Evolutionary conservation across 2,888 invertebrate genomes (phyloP), one percentile per base, ranked within the genome.

Genomic region (Cephus pygmeus): DNA sequence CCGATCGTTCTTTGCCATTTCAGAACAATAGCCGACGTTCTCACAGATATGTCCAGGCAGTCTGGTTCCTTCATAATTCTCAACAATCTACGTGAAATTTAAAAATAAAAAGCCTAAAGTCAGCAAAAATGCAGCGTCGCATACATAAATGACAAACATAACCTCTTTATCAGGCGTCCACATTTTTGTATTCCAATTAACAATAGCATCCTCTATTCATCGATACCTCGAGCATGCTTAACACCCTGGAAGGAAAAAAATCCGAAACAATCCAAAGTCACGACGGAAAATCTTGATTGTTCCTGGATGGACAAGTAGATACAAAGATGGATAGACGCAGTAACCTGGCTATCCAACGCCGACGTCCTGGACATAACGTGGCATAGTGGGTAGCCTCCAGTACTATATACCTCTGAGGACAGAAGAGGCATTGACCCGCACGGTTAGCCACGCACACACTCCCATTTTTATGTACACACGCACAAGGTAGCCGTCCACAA

Each of bases 341-440:
- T 56, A 56, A 56, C 15, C 56, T 56, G 56, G 56, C 56, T 56
- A 56, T 23, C 56, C 23, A 9, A 23, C 9, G 56, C 56, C 56
- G 56, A 56, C 30, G 71, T 71, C 34, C 73, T 36, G 79, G 73
- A 40, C 73, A 56, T 34, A 79, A 77, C 69, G 73, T 36, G 36
- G 79, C 73, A 79, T 80, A 82, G 83, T 79, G 80, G 83, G 83
- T 84, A 83, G 80, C 81, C 81, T 23, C 56, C 79, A 79, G 80
- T 82, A 85, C 34, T 56, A 80, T 77, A 73, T 81, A 82, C 81
- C 80, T 81, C 83, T 84, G 87, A 86, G 87, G 87, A 89, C 88
- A 86, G 83, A 81, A 80, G 83, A 89, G 89, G 86, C 89, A 89
- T 88, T 89, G 89, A 89, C 89, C 89, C 86, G 86, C 78, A 76